phyloP scores from a whole-genome alignment of 2,888 invertebrate species.

The Liodrosophila aerea region DNA sequence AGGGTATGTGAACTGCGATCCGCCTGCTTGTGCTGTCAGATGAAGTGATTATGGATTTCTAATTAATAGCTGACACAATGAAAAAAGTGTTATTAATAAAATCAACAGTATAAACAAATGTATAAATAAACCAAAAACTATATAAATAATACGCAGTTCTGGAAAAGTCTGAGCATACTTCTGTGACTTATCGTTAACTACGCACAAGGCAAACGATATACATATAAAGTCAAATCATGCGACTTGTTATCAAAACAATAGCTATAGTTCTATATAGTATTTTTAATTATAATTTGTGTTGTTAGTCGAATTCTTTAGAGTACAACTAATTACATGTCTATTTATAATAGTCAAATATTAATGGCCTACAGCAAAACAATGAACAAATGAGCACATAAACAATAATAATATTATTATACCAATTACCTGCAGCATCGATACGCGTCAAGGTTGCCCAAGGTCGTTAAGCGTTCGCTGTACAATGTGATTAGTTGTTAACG shows the following conservation, averaged over 20 bases:
- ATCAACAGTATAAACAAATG: constrained; percentile 1
- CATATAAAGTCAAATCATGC: too few relatives aligned
- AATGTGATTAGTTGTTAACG: constrained; percentile 19
- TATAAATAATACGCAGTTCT: background rate
- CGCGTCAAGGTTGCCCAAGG: constrained; percentile 81
- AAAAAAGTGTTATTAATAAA: constrained; percentile 33
- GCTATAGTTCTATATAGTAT: too few relatives aligned
- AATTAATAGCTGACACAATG: constrained; percentile 40
- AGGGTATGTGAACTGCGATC: too few relatives aligned
- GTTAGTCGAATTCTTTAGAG: too few relatives aligned
- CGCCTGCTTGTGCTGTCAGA: constrained; percentile 1
- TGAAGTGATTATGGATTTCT: constrained; percentile 27
- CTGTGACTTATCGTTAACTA: background rate
- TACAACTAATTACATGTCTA: too few relatives aligned
- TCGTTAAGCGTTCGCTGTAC: constrained; percentile 62
- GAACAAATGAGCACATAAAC: too few relatives aligned
- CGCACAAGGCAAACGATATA: too few relatives aligned
- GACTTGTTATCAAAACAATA: too few relatives aligned
- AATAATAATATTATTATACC: constrained; percentile 20
- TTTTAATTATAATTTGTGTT: too few relatives aligned
- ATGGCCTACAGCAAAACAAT: too few relatives aligned
- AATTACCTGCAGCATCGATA: constrained; percentile 41
- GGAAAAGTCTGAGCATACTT: background rate
- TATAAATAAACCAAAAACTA: background rate
- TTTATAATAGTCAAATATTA: too few relatives aligned